These are phyloP conservation scores for Ceratoteleas bidentatus DNA, from an alignment of 1,140 invertebrate genomes.

Conservation along the genomic window DNA sequence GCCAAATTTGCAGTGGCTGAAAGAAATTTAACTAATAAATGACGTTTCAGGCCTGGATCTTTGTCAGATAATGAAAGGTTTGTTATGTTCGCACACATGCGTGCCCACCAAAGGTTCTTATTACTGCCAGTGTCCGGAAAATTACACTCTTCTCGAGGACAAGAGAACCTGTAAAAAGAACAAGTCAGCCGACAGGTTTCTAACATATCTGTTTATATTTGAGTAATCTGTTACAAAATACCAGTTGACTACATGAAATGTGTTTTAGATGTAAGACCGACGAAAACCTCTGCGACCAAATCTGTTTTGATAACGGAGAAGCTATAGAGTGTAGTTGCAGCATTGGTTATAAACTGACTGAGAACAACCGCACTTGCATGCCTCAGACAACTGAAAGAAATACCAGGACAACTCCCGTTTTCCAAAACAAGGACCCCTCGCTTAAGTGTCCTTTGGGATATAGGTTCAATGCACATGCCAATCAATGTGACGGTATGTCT, in stretches of 20 bases:
- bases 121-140: slow-evolving; percentile 87
- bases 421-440: slow-evolving; percentile 32
- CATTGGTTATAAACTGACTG: slow-evolving; percentile 80
- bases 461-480: slow-evolving; percentile 82
- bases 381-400: slow-evolving; percentile 65
- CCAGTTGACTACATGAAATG: neutral
- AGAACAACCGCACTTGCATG: slow-evolving; percentile 80
- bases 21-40: neutral
- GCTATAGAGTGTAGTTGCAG: slow-evolving; percentile 82
- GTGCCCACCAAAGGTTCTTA: slow-evolving; percentile 86
- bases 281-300: slow-evolving; percentile 83
- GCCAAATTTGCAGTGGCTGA: no score
- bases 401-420: slow-evolving; percentile 48
- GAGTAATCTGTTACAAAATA: slow-evolving; percentile 8
- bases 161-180: slow-evolving; percentile 84
- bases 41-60: slow-evolving; percentile 77
- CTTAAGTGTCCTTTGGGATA: slow-evolving; percentile 84
- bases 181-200: slow-evolving; percentile 68
- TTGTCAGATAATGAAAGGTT: slow-evolving; percentile 84
- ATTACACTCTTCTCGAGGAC: slow-evolving; percentile 86
- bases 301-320: slow-evolving; percentile 80
- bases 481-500: slow-evolving; percentile 85
- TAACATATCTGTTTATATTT: neutral
- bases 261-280: slow-evolving; percentile 73
- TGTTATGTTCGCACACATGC: slow-evolving; percentile 89